phyloP scores from a whole-genome alignment of 2,888 invertebrate genomes.

The Tetranychus truncatus region DNA sequence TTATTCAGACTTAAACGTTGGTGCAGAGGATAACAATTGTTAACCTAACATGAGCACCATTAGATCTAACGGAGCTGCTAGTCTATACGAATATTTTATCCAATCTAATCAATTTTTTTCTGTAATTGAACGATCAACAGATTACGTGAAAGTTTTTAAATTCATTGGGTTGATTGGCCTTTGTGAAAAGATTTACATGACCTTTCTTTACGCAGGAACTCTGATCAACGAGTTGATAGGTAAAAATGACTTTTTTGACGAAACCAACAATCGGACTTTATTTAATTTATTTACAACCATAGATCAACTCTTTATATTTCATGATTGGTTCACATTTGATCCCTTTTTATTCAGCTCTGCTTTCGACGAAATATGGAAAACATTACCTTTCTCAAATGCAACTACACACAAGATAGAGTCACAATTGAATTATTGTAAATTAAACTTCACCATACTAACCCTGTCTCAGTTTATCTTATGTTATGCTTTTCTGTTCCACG shows the following conservation, averaged over 20 bases:
- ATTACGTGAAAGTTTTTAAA: neutral
- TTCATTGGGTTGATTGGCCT: neutral
- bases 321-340: neutral
- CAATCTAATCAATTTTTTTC: neutral
- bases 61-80: neutral
- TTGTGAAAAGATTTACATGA: neutral
- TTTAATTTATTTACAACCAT: neutral
- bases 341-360: neutral
- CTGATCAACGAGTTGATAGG: neutral
- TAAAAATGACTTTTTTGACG: neutral
- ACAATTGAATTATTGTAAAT: neutral
- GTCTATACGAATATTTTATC: neutral
- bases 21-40: neutral
- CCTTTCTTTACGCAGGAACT: neutral
- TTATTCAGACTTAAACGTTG: no score
- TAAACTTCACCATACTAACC: neutral
- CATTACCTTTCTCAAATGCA: neutral
- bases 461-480: neutral
- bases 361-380: neutral
- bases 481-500: neutral
- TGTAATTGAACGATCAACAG: neutral
- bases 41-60: neutral
- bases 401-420: neutral
- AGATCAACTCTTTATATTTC: neutral
- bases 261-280: neutral